These are phyloP conservation scores for Pelobates fuscus DNA, from an alignment of 2,113 vertebrate species.

Conservation along the genomic window DNA sequence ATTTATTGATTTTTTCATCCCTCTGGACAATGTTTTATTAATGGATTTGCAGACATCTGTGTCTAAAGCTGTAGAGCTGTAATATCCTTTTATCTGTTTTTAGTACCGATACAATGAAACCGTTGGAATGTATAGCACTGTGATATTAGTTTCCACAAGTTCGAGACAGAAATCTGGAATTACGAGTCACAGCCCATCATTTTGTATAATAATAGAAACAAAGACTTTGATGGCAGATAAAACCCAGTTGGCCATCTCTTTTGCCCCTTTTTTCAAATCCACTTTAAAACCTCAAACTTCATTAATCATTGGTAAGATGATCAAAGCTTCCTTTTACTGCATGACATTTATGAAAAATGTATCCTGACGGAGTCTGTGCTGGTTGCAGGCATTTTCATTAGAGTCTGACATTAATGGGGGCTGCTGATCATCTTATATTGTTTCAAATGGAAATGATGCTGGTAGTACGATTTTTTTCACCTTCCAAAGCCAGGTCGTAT, in stretches of 20 bases:
- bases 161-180: background rate
- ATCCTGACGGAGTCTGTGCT: background rate
- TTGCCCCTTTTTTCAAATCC: background rate
- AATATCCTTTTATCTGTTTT: background rate
- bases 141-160: background rate
- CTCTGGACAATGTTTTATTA: background rate
- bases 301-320: background rate
- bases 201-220: background rate
- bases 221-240: background rate
- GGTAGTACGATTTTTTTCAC: no score
- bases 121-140: background rate
- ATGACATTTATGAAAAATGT: background rate
- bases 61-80: background rate
- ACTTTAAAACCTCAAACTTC: background rate
- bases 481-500: no score
- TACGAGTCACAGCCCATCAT: background rate
- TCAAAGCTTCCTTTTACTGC: background rate
- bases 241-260: background rate
- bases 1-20: background rate
- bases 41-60: background rate
- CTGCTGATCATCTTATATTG: background rate
- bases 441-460: no score
- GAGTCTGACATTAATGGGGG: background rate
- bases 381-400: background rate
- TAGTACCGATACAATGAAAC: background rate